phyloP scores from a whole-genome alignment of 2,888 invertebrate genomes.

The Atethmia centrago region DNA sequence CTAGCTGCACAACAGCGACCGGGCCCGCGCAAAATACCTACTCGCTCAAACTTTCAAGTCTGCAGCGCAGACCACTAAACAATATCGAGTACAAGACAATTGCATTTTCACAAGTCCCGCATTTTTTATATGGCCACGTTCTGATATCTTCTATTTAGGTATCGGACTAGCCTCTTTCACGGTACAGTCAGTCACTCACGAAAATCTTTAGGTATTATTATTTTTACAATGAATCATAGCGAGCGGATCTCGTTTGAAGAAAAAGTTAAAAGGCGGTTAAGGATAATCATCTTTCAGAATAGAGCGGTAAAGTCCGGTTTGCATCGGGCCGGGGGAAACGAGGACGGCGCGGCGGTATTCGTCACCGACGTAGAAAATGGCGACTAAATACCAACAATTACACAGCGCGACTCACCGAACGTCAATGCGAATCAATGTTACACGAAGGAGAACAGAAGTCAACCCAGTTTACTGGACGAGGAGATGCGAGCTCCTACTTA shows the following conservation, averaged over 20 bases:
- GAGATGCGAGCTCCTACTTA: constrained; percentile 76
- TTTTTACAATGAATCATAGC: constrained; percentile 88
- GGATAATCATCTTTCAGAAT: constrained; percentile 83
- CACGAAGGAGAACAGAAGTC: constrained; percentile 70
- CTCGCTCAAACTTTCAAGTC: constrained; percentile 71
- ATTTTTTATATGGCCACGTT: constrained; percentile 73
- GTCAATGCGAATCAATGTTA: constrained; percentile 78
- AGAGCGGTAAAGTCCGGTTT: constrained; percentile 87
- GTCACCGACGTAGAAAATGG: constrained; percentile 90
- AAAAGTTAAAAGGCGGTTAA: constrained; percentile 72
- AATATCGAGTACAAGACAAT: constrained; percentile 61
- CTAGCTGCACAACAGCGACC: constrained; percentile 73
- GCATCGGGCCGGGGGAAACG: constrained; percentile 79
- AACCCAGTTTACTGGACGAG: constrained; percentile 67
- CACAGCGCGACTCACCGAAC: constrained; percentile 78
- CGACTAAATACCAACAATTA: constrained; percentile 90
- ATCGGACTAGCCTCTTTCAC: constrained; percentile 65
- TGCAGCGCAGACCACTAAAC: constrained; percentile 61
- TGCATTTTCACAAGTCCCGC: constrained; percentile 71
- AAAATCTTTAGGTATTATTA: constrained; percentile 81
- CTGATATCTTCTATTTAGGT: constrained; percentile 60
- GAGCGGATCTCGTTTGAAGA: constrained; percentile 80
- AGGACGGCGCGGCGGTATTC: constrained; percentile 88
- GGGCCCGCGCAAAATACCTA: constrained; percentile 72
- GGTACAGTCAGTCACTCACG: constrained; percentile 73